A percentile compares a stretch with the other conserved stretches of the same genome.
Evolutionary conservation across 2,797 vertebrate genomes (phyloP).

Genomic region (Artibeus lituratus): DNA sequence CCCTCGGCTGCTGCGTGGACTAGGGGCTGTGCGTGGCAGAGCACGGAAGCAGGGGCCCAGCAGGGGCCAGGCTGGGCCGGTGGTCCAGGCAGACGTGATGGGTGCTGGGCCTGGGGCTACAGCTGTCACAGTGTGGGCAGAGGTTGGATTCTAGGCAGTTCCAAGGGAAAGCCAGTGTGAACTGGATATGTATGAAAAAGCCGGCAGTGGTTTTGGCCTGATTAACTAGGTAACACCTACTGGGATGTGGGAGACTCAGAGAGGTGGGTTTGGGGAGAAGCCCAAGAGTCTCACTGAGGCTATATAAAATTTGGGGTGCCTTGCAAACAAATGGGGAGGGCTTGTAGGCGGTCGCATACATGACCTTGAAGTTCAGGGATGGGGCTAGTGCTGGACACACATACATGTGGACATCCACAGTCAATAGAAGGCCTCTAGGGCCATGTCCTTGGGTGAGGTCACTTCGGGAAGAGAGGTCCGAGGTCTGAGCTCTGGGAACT

Average conservation of each 20-base stretch:
- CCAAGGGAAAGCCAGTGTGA: not conserved
- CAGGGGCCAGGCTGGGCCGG: not conserved
- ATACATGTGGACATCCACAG: not conserved
- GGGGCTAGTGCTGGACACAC: not conserved
- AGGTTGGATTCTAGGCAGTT: not conserved
- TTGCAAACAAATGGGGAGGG: not conserved
- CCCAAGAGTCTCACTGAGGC: not conserved
- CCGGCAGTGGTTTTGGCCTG: not conserved
- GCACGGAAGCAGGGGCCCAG: not conserved
- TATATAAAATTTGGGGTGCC: not conserved
- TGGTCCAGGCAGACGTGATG: not conserved
- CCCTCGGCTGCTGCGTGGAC: not conserved
- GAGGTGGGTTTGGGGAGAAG: not conserved
- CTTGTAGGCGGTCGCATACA: not conserved
- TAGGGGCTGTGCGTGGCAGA: not conserved
- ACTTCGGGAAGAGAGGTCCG: not conserved
- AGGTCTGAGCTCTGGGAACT: not conserved
- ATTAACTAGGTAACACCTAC: not conserved
- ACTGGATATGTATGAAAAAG: not conserved
- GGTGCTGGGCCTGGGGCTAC: not conserved
- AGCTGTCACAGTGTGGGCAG: not conserved
- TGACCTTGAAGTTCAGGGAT: not conserved
- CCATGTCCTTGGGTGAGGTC: not conserved
- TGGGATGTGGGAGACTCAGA: not conserved
- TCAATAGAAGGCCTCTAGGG: not conserved